Percentiles rank a stretch among this genome's conserved stretches.
Conservation (phyloP, 2,797 vertebrate species). For the Acanthis flammea region DNA sequence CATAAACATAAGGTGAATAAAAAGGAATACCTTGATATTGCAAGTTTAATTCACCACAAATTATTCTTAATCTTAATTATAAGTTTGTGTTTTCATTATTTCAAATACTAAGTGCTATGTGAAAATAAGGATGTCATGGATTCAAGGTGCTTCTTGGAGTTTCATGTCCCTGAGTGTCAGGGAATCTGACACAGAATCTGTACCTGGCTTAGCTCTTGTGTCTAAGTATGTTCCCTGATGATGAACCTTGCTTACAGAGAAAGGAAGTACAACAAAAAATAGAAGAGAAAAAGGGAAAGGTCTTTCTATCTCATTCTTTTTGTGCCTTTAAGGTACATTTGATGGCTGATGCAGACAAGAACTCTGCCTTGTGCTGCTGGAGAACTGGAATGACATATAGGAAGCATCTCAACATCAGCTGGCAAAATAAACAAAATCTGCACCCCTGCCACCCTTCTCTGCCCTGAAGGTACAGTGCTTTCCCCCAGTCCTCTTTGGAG, state of each 20-base stretch:
- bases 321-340: background rate
- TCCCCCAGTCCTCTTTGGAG: background rate
- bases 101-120: background rate
- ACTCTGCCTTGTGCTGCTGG: background rate
- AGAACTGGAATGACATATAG: background rate
- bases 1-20: background rate
- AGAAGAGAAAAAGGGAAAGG: background rate
- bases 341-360: background rate
- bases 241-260: background rate
- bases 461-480: background rate
- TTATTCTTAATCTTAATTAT: background rate
- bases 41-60: background rate
- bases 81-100: background rate
- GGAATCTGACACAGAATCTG: background rate
- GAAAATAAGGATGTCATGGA: background rate
- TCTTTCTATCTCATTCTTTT: background rate
- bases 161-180: background rate
- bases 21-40: background rate
- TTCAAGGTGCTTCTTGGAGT: background rate
- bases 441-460: accelerated
- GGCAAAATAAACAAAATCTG: background rate
- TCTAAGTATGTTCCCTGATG: background rate
- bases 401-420: background rate
- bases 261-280: background rate
- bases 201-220: background rate